Evolutionary conservation across 2,888 invertebrate species (phyloP).

Genomic region (Allygus modestus): DNA sequence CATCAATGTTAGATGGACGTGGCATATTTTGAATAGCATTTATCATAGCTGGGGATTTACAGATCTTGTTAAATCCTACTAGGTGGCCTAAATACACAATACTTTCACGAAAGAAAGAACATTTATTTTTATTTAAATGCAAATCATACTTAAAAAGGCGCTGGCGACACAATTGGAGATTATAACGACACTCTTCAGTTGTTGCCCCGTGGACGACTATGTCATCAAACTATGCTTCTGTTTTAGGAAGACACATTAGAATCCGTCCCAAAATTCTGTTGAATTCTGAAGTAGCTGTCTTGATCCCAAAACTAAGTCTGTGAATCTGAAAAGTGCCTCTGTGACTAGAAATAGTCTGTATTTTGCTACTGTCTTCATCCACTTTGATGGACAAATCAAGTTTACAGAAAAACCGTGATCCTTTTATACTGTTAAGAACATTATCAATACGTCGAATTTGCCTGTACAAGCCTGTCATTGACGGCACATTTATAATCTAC

Average conservation of each 20-base stretch:
- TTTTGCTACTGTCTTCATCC: slow-evolving; percentile 42
- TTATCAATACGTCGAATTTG: slow-evolving; percentile 63
- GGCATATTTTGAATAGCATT: slow-evolving; percentile 63
- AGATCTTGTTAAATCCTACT: slow-evolving; percentile 63
- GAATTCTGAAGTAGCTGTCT: slow-evolving; percentile 13
- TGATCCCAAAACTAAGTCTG: neutral
- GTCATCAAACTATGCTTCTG: slow-evolving; percentile 22
- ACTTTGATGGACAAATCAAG: slow-evolving; percentile 54
- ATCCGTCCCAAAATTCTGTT: slow-evolving; percentile 12
- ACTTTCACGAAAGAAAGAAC: slow-evolving; percentile 58
- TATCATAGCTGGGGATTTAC: slow-evolving; percentile 62
- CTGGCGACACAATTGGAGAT: neutral
- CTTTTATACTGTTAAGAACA: slow-evolving; percentile 43
- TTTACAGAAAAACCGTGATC: slow-evolving; percentile 55
- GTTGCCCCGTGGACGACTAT: neutral
- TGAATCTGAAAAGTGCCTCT: slow-evolving; percentile 35
- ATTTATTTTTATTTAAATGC: slow-evolving; percentile 64
- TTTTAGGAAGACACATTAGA: slow-evolving; percentile 2
- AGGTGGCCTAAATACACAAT: slow-evolving; percentile 65
- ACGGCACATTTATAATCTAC: slow-evolving; percentile 18
- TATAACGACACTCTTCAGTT: neutral
- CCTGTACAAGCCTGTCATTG: slow-evolving; percentile 64
- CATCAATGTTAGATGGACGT: slow-evolving; percentile 63
- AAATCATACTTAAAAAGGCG: slow-evolving; percentile 40
- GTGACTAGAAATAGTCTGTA: slow-evolving; percentile 62